phyloP scores from a whole-genome alignment of 2,113 vertebrate species.

The Nanorana parkeri region DNA sequence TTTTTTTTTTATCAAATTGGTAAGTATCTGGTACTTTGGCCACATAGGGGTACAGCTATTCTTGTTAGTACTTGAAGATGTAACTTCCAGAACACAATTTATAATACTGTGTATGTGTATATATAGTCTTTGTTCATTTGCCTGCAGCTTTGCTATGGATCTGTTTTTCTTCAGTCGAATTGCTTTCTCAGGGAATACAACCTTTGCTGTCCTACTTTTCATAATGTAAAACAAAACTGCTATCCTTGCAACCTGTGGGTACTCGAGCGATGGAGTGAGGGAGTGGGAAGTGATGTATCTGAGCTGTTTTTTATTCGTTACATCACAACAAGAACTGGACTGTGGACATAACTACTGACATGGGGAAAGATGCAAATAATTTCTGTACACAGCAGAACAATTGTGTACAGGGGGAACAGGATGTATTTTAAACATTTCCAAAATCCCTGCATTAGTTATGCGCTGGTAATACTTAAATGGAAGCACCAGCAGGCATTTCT shows the following conservation, averaged over 20 bases:
- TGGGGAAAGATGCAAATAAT: constrained; percentile 6
- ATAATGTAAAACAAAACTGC: constrained; percentile 56
- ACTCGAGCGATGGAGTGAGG: background rate
- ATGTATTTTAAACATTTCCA: background rate
- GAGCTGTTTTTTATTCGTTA: constrained; percentile 16
- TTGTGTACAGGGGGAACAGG: background rate
- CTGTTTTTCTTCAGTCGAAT: constrained; percentile 65
- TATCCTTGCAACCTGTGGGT: background rate
- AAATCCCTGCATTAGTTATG: background rate
- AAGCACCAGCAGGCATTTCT: background rate
- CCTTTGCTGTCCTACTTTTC: constrained; percentile 60
- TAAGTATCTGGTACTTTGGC: constrained; percentile 85
- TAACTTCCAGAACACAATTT: constrained; percentile 57
- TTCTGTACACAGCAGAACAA: background rate
- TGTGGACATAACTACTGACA: background rate
- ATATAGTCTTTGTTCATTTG: constrained; percentile 62
- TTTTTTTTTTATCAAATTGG: constrained; percentile 99
- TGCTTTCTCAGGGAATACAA: constrained; percentile 78
- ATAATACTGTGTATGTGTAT: constrained; percentile 46
- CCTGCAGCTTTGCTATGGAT: constrained; percentile 64
- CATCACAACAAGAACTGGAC: background rate
- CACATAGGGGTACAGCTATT: constrained; percentile 81
- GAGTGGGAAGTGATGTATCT: background rate
- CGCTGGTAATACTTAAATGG: background rate
- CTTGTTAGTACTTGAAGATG: constrained; percentile 70